These are phyloP conservation scores for Cossypha heuglini DNA, from an alignment of 2,797 vertebrate species.

Conservation along the genomic window DNA sequence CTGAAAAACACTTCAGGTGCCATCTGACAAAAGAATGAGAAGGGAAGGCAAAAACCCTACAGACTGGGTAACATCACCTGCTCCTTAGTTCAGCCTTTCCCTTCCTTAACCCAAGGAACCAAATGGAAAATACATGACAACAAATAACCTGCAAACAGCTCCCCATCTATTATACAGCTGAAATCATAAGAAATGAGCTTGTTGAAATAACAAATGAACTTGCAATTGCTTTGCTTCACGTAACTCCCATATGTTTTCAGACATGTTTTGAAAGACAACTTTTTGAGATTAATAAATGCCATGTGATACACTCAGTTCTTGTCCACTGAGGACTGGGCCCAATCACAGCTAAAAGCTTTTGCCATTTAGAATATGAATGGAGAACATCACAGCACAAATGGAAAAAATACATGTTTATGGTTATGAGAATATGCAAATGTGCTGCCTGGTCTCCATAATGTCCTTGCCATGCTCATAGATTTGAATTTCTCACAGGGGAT, in stretches of 20 bases:
- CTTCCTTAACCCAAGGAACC: slow-evolving; percentile 37
- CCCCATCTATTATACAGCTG: slow-evolving; percentile 51
- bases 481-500: not conserved
- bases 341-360: slow-evolving; percentile 41
- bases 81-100: slow-evolving; percentile 13
- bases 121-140: slow-evolving; percentile 68
- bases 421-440: slow-evolving; percentile 52
- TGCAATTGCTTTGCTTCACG: slow-evolving; percentile 75
- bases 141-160: slow-evolving; percentile 59
- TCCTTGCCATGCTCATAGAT: not conserved
- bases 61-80: not conserved
- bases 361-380: slow-evolving; percentile 52
- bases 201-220: slow-evolving; percentile 79
- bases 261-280: slow-evolving; percentile 56
- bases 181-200: slow-evolving; percentile 74
- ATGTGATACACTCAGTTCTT: not conserved
- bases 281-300: slow-evolving; percentile 64
- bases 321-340: slow-evolving; percentile 42
- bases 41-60: not conserved
- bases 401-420: slow-evolving; percentile 5
- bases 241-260: slow-evolving; percentile 74
- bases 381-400: slow-evolving; percentile 7
- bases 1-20: slow-evolving; percentile 30
- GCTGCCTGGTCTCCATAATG: not conserved
- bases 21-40: slow-evolving; percentile 37